Conservation (phyloP, 2,113 vertebrate genomes). For the Fulica atra region DNA sequence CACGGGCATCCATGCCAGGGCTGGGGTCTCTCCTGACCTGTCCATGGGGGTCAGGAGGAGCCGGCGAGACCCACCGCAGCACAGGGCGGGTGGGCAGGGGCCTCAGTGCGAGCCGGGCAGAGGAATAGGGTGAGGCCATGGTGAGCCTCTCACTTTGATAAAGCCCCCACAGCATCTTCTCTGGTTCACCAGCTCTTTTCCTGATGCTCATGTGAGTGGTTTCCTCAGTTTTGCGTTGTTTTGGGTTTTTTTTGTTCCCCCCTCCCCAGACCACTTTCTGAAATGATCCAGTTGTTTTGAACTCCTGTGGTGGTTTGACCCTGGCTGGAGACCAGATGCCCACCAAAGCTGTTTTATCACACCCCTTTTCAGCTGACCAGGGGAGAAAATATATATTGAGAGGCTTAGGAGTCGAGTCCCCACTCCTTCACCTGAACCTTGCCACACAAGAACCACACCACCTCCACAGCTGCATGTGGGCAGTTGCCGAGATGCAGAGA, state of each 20-base stretch:
- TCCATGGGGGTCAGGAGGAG: too few species aligned
- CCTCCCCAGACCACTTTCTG: neutral
- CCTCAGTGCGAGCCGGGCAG: rapidly evolving
- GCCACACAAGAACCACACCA: too few species aligned
- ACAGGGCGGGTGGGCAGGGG: neutral
- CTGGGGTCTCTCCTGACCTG: neutral
- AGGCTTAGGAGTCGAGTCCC: too few species aligned
- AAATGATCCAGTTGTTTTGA: neutral
- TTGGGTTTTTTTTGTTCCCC: too few species aligned
- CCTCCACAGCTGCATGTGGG: too few species aligned
- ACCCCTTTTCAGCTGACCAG: too few species aligned
- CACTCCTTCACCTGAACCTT: too few species aligned
- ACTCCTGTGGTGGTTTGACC: too few species aligned
- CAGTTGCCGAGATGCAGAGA: neutral
- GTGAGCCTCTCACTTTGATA: neutral
- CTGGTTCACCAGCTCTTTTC: neutral
- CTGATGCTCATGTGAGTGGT: neutral
- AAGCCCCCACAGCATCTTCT: neutral
- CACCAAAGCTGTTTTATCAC: too few species aligned
- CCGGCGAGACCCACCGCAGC: rapidly evolving
- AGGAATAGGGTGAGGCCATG: neutral
- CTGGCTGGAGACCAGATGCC: too few species aligned
- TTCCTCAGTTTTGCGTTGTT: neutral
- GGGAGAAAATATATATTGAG: too few species aligned
- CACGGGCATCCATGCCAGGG: neutral